These are phyloP conservation scores for Cistogaster globosa DNA, from an alignment of 2,888 invertebrate species.

Conservation along the genomic window DNA sequence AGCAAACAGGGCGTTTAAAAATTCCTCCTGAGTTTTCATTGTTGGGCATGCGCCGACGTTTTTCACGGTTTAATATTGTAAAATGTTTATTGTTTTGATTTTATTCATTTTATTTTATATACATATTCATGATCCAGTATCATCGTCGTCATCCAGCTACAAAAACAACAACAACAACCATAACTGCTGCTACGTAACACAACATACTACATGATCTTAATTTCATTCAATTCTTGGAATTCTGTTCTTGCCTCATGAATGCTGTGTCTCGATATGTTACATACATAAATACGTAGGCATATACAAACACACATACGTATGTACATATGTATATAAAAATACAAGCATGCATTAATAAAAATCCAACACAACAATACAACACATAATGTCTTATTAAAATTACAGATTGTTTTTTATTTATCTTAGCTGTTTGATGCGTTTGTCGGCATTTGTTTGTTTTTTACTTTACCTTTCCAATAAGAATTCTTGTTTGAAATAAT, in stretches of 20 bases:
- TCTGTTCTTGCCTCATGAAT: constrained; percentile 52
- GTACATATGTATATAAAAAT: neutral
- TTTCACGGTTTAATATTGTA: constrained; percentile 37
- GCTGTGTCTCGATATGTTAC: constrained; percentile 8
- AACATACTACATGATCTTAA: constrained; percentile 50
- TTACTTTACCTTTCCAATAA: constrained; percentile 18
- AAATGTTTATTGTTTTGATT: constrained; percentile 46
- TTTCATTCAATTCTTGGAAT: constrained; percentile 69
- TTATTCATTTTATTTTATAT: constrained; percentile 8
- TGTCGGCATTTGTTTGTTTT: constrained; percentile 51
- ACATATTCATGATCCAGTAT: constrained; percentile 50
- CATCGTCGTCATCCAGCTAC: constrained; percentile 52
- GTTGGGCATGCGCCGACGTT: constrained; percentile 67
- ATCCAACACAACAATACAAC: neutral
- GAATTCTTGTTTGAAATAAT: constrained; percentile 26
- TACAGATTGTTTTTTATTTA: constrained; percentile 45
- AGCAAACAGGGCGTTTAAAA: constrained; percentile 30
- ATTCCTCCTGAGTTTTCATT: constrained; percentile 52
- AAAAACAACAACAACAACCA: constrained; percentile 23
- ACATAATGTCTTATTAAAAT: constrained; percentile 52
- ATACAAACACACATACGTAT: too few relatives aligned
- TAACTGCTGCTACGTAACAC: neutral
- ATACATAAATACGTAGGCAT: neutral
- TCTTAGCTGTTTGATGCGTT: constrained; percentile 9
- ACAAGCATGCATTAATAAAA: constrained; percentile 3